Conservation (phyloP, 1,140 invertebrate genomes). For the Nephila pilipes region DNA sequence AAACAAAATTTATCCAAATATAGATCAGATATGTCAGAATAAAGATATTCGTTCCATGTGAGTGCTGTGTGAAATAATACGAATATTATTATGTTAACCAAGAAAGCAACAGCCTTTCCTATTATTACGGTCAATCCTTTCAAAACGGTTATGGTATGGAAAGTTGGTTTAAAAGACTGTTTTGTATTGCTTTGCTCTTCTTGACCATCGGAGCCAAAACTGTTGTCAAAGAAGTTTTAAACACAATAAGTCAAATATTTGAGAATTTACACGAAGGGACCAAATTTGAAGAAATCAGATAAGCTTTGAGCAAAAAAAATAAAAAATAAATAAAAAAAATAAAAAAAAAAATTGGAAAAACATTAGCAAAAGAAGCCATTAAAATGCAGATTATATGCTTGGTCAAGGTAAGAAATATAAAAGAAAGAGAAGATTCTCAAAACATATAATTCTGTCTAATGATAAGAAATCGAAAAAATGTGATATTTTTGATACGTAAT, state of each 20-base stretch:
- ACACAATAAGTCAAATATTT: neutral
- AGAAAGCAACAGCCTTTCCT: neutral
- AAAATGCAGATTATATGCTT: conserved; percentile 16
- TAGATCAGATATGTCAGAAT: too few species aligned
- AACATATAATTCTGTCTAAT: conserved; percentile 25
- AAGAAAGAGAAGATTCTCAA: conserved; percentile 20
- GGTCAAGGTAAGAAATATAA: conserved; percentile 21
- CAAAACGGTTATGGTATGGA: conserved; percentile 3
- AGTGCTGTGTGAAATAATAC: conserved; percentile 9
- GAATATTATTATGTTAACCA: conserved; percentile 46
- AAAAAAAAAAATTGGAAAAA: conserved; percentile 42
- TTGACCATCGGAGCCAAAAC: neutral
- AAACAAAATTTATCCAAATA: neutral
- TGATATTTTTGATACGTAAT: conserved; percentile 50
- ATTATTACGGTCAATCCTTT: neutral
- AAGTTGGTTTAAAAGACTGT: conserved; percentile 11
- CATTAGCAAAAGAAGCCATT: neutral
- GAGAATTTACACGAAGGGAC: neutral
- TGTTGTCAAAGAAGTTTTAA: neutral
- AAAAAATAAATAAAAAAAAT: neutral
- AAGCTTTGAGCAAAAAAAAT: neutral
- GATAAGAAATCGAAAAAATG: neutral
- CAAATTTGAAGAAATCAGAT: conserved; percentile 12
- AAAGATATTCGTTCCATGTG: neutral
- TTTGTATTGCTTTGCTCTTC: conserved; percentile 35